Percentiles rank a stretch among this genome's conserved stretches.
These are phyloP conservation scores for Halesus radiatus DNA, from an alignment of 1,140 invertebrate genomes.

Conservation along the genomic window DNA sequence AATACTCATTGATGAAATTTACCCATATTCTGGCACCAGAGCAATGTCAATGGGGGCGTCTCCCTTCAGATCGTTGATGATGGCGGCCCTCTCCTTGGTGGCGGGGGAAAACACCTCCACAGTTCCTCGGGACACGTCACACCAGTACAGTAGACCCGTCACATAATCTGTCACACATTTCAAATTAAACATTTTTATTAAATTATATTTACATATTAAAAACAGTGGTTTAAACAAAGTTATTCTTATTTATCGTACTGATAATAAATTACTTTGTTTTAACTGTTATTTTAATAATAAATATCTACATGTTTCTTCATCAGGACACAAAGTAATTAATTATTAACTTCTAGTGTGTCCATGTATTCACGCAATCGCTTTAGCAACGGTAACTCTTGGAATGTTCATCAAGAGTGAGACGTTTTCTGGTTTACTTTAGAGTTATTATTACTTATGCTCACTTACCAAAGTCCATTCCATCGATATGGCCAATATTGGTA, in stretches of 20 bases:
- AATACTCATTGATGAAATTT: neutral
- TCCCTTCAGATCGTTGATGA: conserved; percentile 70
- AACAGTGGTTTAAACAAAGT: too few relatives aligned
- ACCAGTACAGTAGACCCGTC: conserved; percentile 78
- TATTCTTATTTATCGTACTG: too few relatives aligned
- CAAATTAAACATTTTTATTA: conserved; percentile 69
- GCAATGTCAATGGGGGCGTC: conserved; percentile 74
- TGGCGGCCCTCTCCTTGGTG: conserved; percentile 69
- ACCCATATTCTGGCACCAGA: conserved; percentile 72
- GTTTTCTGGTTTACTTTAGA: too few relatives aligned
- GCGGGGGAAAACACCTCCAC: conserved; percentile 74
- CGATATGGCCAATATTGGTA: conserved; percentile 25
- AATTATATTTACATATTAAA: too few relatives aligned
- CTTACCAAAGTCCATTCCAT: conserved; percentile 52
- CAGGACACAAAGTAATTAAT: too few relatives aligned
- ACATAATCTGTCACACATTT: conserved; percentile 70
- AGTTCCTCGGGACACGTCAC: conserved; percentile 71
- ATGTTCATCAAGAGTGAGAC: too few relatives aligned
- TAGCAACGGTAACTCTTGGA: too few relatives aligned
- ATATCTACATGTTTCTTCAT: too few relatives aligned
- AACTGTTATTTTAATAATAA: too few relatives aligned
- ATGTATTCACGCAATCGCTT: too few relatives aligned
- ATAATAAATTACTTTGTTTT: too few relatives aligned
- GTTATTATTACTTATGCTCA: neutral
- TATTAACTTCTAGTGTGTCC: too few relatives aligned